Evolutionary conservation across 2,888 invertebrate species (phyloP).

Genomic region (Ganaspis brasiliensis): DNA sequence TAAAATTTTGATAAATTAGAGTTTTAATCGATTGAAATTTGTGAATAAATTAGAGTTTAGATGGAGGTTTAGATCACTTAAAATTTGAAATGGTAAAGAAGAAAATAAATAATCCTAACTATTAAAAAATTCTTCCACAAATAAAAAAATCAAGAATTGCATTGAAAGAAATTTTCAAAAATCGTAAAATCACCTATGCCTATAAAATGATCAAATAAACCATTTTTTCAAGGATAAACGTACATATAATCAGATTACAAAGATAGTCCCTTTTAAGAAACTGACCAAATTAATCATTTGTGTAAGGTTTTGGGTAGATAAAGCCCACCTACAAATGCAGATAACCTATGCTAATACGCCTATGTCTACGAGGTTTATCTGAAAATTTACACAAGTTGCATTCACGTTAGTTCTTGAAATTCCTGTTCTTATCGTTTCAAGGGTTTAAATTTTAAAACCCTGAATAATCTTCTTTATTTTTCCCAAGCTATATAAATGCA

Average conservation of each 20-base stretch:
- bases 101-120: too few species aligned
- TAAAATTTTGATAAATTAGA: too few species aligned
- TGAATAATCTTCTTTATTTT: constrained; percentile 17
- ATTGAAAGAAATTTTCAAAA: not conserved
- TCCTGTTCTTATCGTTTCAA: not conserved
- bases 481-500: not conserved
- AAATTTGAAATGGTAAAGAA: too few species aligned
- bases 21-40: too few species aligned
- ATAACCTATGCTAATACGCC: constrained; percentile 31
- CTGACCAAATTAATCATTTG: constrained; percentile 24
- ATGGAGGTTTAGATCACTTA: too few species aligned
- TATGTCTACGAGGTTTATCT: constrained; percentile 10
- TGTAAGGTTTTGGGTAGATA: constrained; percentile 1
- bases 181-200: not conserved
- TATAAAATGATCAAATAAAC: not conserved
- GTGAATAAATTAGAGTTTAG: too few species aligned
- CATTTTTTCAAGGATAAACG: not conserved
- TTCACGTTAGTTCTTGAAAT: not conserved
- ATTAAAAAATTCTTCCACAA: too few species aligned
- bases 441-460: not conserved
- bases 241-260: not conserved
- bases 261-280: not conserved
- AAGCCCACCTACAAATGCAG: constrained; percentile 6
- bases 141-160: too few species aligned
- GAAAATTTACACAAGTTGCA: constrained; percentile 10